These are phyloP conservation scores for Aphis craccivora DNA, from an alignment of 1,140 invertebrate genomes.

Conservation along the genomic window DNA sequence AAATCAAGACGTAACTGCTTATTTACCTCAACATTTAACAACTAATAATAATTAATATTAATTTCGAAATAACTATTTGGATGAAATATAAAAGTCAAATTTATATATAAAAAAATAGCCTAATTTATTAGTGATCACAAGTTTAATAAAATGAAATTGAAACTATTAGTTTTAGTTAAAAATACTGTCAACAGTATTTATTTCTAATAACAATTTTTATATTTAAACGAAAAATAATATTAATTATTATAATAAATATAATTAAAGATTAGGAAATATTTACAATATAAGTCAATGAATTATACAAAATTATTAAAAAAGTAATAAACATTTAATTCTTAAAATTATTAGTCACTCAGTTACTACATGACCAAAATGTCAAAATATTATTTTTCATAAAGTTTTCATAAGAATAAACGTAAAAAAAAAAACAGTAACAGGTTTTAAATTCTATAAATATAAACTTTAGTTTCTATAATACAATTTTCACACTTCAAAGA, in stretches of 20 bases:
- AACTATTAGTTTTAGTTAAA: neutral
- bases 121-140: neutral
- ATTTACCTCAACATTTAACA: neutral
- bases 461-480: neutral
- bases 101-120: neutral
- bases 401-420: neutral
- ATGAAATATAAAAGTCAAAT: neutral
- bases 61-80: neutral
- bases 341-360: too few species aligned
- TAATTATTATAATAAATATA: neutral
- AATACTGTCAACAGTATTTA: neutral
- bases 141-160: neutral
- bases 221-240: neutral
- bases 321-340: too few species aligned
- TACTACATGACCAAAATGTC: neutral
- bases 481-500: neutral
- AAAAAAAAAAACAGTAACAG: neutral
- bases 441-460: constrained; percentile 6
- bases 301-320: neutral
- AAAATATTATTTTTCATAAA: neutral
- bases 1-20: neutral
- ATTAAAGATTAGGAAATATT: neutral
- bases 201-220: neutral
- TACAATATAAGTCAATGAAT: neutral
- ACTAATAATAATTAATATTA: neutral